Conservation (phyloP, 2,888 invertebrate genomes). For the Allygus modestus region DNA sequence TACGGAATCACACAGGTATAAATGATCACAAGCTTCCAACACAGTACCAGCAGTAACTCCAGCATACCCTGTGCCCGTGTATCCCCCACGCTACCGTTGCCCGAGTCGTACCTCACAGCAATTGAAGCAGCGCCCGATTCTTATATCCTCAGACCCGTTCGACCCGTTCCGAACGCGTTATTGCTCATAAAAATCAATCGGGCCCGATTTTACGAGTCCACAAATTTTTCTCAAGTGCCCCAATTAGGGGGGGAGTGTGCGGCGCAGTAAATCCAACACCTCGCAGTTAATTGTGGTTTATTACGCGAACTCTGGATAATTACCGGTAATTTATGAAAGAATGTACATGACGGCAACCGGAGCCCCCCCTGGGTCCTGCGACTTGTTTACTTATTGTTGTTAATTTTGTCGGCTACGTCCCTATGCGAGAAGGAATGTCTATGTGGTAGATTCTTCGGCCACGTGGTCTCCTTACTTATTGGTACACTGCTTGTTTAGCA, state of each 20-base stretch:
- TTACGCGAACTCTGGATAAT: conserved; percentile 39
- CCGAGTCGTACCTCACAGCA: conserved; percentile 1
- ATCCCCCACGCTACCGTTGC: neutral
- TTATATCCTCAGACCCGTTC: conserved; percentile 7
- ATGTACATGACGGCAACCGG: conserved; percentile 12
- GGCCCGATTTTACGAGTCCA: conserved; percentile 52
- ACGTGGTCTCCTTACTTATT: too few species aligned
- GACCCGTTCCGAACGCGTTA: conserved; percentile 41
- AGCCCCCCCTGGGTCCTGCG: neutral
- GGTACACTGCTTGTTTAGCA: too few species aligned
- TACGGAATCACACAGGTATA: too few species aligned
- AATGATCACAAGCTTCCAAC: too few species aligned
- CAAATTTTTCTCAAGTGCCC: conserved; percentile 57
- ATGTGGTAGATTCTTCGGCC: too few species aligned
- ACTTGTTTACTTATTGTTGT: conserved; percentile 8
- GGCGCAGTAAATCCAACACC: conserved; percentile 50
- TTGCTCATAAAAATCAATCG: conserved; percentile 59
- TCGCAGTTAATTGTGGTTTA: conserved; percentile 55
- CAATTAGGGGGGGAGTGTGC: conserved; percentile 42
- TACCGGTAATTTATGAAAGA: conserved; percentile 58
- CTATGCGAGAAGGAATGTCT: too few species aligned
- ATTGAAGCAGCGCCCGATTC: conserved; percentile 11
- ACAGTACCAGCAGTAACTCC: neutral
- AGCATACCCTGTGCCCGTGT: neutral
- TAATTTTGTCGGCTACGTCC: neutral